Base-by-base conservation (phyloP, 2,797 vertebrate genomes). In the Arremon aurantiirostris region DNA sequence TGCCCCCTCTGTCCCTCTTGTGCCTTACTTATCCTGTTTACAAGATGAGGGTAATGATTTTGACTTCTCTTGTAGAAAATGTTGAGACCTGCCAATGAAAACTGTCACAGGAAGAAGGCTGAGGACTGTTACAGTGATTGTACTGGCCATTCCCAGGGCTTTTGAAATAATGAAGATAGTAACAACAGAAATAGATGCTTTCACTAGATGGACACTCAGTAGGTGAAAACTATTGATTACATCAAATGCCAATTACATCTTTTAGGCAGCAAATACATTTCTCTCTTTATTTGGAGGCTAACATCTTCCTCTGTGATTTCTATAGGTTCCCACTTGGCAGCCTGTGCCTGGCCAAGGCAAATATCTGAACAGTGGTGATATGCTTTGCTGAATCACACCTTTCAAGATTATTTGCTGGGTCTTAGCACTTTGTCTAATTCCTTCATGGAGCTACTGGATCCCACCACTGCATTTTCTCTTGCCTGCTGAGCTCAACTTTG, bases 41-140 rank as follows among this genome's bases (percentile, higher is more conserved):
- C 80, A 59, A 94, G 84, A 75, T 1, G 3, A 27, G 76, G 64
- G 82, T 92, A 94, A 94, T 60, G 76, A 75, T 77, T 77, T 89
- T 89, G 83, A 90, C 86, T 95, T 86, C 56, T 89, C 66, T 82
- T 91, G 75, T 78, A 85, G 75, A 90, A 27, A 47, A 73, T 1
- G 6, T 68, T 87, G 83, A 85, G 71, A 42, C 44, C 32, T 94
- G 84, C 60, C 90, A 92, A 55, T 23, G 53, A 94, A 95, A 91
- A 93, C 57, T 89, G 65, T 66, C 64, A 66, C 66, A 89, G 77
- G 68, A 93, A 80, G 60, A 73, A 84, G 53, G 35, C 57, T 64
- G 66, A 52, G n/a, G 64, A 7, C 46, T 80, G 28, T 64, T 87
- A 60, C 46, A 65, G 46, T 69, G n/a, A 28, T 65, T 71, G 39